Percentiles rank a stretch among this genome's conserved stretches.
These are phyloP conservation scores for Nilaparvata lugens DNA, from an alignment of 1,140 invertebrate species.

Conservation along the genomic window DNA sequence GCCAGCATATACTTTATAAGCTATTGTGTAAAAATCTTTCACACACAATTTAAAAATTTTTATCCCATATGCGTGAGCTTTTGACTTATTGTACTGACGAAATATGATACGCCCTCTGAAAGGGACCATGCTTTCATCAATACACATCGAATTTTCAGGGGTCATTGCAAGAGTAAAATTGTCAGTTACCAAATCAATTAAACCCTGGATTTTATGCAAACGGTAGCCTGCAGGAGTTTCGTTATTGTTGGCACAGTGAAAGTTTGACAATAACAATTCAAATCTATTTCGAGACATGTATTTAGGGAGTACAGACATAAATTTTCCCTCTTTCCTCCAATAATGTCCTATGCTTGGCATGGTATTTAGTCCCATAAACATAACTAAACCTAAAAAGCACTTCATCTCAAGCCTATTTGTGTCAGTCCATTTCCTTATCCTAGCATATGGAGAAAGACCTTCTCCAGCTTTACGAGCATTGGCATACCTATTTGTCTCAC, in stretches of 20 bases:
- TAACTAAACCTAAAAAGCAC: conserved; percentile 23
- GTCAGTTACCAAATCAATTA: conserved; percentile 19
- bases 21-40: conserved; percentile 33
- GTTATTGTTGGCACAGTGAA: conserved; percentile 26
- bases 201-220: conserved; percentile 23
- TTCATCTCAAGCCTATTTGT: conserved; percentile 22
- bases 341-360: no score
- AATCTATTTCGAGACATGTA: no score
- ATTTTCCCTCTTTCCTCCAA: no score
- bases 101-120: no score
- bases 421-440: no score
- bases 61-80: conserved; percentile 29
- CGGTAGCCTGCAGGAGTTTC: conserved; percentile 10
- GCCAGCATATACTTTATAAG: conserved; percentile 30
- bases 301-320: no score
- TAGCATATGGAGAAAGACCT: background rate
- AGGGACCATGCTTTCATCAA: no score
- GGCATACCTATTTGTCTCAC: conserved; percentile 20
- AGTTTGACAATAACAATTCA: conserved; percentile 1
- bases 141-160: conserved; percentile 21
- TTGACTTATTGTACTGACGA: no score
- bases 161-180: conserved; percentile 23
- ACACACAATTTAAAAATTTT: no score
- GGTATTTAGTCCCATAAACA: conserved; percentile 23
- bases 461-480: conserved; percentile 1